Evolutionary conservation across 2,888 invertebrate species (phyloP), one percentile per base, ranked within the genome.

Genomic region (Phaonia tiefii): DNA sequence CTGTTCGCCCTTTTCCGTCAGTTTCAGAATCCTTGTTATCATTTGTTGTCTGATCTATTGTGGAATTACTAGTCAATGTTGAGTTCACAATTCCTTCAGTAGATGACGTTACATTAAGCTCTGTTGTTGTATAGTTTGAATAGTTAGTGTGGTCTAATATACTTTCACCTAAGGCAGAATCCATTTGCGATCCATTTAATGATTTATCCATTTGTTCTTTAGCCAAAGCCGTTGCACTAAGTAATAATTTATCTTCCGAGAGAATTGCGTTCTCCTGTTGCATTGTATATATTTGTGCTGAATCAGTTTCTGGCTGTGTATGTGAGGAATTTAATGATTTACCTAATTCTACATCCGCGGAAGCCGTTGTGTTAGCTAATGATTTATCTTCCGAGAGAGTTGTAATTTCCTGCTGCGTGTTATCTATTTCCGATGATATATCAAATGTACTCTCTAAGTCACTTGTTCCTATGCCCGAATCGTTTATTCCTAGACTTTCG

Each of bases 91-190:
- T 13, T 25, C 15, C 17, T 15, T 5, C 49, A 1, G 17, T 58
- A 31, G 56, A 44, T 10, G 0, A 20, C 49, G 49, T 13, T 13
- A 44, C 39, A 49, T 51, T 31, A 26, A 42, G 39, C 20, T 72
- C 66, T 1, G 10, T 60, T 8, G 7, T 54, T 20, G 42, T 20
- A 39, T 42, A 39, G 37, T 63, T 63, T 1, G 20, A 63, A 70
- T 37, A 42, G 20, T 22, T 22, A 7, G 54, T 80, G 60, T 79
- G 56, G 37, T 80, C 74, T 22, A 75, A 71, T 49, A 84, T 42
- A 69, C 84, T 83, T 15, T 76, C 56, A 11, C 80, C 84, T 22
- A 85, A 58, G 1, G 67, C 83, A 13, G 84, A 83, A 77, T 84
- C 82, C 70, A 82, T 72, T 15, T 65, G 20, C 0, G 31, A 60